Evolutionary conservation across 2,888 invertebrate genomes (phyloP).

Genomic region (Asteroscopus sphinx): DNA sequence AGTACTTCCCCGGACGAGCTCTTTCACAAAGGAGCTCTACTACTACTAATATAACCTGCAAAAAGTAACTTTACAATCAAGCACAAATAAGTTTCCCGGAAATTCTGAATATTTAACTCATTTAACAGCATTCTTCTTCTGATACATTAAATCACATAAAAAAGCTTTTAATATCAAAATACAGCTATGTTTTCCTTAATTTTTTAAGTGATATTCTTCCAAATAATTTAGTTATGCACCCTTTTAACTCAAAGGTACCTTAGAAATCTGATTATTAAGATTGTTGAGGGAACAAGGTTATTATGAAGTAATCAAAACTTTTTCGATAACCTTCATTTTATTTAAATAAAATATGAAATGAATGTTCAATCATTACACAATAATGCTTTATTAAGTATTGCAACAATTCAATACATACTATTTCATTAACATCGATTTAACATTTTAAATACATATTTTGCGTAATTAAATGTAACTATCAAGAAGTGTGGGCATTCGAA

Average conservation of each 20-base stretch:
- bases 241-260: background rate
- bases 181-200: constrained; percentile 3
- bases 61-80: background rate
- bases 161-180: constrained; percentile 7
- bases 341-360: constrained; percentile 59
- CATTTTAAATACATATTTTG: constrained; percentile 52
- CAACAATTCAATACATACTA: constrained; percentile 62
- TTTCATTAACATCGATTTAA: constrained; percentile 59
- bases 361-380: constrained; percentile 58
- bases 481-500: constrained; percentile 58
- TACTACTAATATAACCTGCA: background rate
- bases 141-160: constrained; percentile 6
- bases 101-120: background rate
- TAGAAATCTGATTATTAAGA: background rate
- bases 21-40: too few species aligned
- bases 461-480: constrained; percentile 36
- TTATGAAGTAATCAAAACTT: constrained; percentile 49
- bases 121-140: constrained; percentile 5
- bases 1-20: too few species aligned
- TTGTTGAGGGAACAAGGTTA: constrained; percentile 9
- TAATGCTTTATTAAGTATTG: constrained; percentile 62
- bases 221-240: constrained; percentile 11
- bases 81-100: background rate
- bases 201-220: constrained; percentile 11
- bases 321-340: constrained; percentile 44